Conservation (phyloP, 2,113 vertebrate species). For the Triplophysa tibetana region DNA sequence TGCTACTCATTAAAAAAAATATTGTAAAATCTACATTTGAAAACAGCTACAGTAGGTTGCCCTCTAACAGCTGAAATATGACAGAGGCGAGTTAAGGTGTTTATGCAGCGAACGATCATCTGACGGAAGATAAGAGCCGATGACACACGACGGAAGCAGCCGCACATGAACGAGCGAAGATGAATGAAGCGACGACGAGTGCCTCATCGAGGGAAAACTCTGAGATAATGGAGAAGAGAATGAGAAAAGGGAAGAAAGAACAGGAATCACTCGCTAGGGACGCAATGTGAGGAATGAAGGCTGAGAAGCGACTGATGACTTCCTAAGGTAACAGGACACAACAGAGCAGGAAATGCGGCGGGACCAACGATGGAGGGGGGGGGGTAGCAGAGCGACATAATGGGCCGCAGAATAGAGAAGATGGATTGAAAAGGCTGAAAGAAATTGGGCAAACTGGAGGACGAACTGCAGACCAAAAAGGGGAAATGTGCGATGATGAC, state of each 20-base stretch:
- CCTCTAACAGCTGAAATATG: no score
- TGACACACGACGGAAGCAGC: slow-evolving; percentile 49
- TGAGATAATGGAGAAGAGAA: slow-evolving; percentile 69
- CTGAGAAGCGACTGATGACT: slow-evolving; percentile 68
- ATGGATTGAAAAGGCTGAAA: slow-evolving; percentile 41
- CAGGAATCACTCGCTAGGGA: slow-evolving; percentile 45
- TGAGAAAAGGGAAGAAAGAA: slow-evolving; percentile 51
- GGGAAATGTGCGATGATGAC: neutral
- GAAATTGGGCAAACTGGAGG: neutral
- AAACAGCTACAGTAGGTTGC: no score
- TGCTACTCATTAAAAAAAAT: no score
- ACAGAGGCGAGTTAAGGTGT: neutral
- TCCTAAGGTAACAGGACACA: slow-evolving; percentile 65
- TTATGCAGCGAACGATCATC: neutral
- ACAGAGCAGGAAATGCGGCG: slow-evolving; percentile 50
- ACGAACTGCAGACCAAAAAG: neutral
- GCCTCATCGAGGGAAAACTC: slow-evolving; percentile 68
- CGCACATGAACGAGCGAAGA: slow-evolving; percentile 55
- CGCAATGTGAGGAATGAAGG: slow-evolving; percentile 33
- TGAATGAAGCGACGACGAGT: slow-evolving; percentile 66
- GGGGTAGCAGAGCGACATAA: slow-evolving; percentile 49
- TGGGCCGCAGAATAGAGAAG: slow-evolving; percentile 66
- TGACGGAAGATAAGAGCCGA: slow-evolving; percentile 67
- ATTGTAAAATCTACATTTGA: no score
- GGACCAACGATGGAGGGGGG: slow-evolving; percentile 37